These are phyloP conservation scores for Oreochromis aureus DNA, from an alignment of 2,113 vertebrate genomes.

Conservation along the genomic window DNA sequence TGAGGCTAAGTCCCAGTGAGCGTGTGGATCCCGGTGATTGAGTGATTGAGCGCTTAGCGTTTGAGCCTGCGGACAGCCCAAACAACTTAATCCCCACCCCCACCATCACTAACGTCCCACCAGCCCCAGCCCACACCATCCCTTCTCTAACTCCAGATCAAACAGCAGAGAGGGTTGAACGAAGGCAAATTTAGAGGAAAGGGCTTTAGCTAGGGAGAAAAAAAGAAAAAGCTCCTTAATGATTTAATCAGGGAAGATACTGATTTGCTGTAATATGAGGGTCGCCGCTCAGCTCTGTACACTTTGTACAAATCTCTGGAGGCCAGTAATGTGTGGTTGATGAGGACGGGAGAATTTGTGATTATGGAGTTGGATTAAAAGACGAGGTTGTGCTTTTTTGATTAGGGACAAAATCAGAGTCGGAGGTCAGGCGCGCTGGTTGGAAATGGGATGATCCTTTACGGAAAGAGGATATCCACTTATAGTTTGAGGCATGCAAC, in stretches of 20 bases:
- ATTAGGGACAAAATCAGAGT: conserved; percentile 52
- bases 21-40: conserved; percentile 66
- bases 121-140: background rate
- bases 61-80: conserved; percentile 63
- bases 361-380: conserved; percentile 67
- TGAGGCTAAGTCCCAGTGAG: conserved; percentile 55
- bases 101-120: conserved; percentile 16
- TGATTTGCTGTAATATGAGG: conserved; percentile 59
- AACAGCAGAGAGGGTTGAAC: background rate
- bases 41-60: conserved; percentile 69
- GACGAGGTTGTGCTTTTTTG: conserved; percentile 64
- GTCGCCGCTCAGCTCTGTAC: background rate
- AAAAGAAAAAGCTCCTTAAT: conserved; percentile 69
- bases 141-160: conserved; percentile 36
- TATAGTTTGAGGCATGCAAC: conserved; percentile 3
- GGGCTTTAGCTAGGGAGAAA: conserved; percentile 47
- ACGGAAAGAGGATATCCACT: conserved; percentile 31
- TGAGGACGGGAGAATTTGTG: conserved; percentile 37
- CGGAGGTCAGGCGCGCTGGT: conserved; percentile 46
- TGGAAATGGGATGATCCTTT: conserved; percentile 53
- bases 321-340: background rate
- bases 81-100: conserved; percentile 67
- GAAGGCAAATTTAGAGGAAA: conserved; percentile 29
- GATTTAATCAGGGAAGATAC: conserved; percentile 72
- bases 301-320: background rate